Base-by-base conservation (phyloP, 2,113 vertebrate species). In the Cisticola juncidis region DNA sequence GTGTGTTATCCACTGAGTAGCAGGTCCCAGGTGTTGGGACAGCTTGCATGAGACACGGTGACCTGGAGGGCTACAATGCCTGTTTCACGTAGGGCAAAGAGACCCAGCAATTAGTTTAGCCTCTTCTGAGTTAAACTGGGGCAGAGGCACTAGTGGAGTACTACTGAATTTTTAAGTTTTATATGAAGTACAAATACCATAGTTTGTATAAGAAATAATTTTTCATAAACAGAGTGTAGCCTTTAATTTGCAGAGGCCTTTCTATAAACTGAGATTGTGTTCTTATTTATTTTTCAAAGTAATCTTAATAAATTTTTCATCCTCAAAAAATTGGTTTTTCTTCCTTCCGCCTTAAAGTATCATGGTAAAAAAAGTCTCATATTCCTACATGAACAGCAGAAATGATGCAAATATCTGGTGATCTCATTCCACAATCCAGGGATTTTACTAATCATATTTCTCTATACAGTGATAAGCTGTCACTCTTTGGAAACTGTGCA, bases 251-350 rank as follows among this genome's bases (percentile, higher is more conserved):
- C 17, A 58, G 57, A 66, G 18, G 12, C n/a, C 21, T 65, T 86
- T 33, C 24, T 72, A 2, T 53, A 44, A 87, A 62, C 23, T 33
- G n/a, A 70, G 18, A 9, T 4, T 1, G 4, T 61, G 16, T 54
- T 45, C 40, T 60, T 60, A 11, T 25, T 64, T 71, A 5, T 38
- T 53, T 90, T 79, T 57, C 31, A 45, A 77, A 57, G 24, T 1
- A 65, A 81, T 61, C 14, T 51, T 45, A 36, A 60, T 54, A 35
- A 54, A 68, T 42, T 83, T 61, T 12, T 22, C 5, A 23, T 17
- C 4, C 4, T 10, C 0, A 36, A 64, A 66, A 76, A 45, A 4
- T 2, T 15, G 1, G 0, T 62, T 62, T 58, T 76, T 54, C 8
- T 72, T 54, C 17, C 14, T 79, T 28, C 19, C 13, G 9, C 25